These are phyloP conservation scores for Pluvianellus socialis DNA, from an alignment of 2,113 vertebrate species.

Conservation along the genomic window DNA sequence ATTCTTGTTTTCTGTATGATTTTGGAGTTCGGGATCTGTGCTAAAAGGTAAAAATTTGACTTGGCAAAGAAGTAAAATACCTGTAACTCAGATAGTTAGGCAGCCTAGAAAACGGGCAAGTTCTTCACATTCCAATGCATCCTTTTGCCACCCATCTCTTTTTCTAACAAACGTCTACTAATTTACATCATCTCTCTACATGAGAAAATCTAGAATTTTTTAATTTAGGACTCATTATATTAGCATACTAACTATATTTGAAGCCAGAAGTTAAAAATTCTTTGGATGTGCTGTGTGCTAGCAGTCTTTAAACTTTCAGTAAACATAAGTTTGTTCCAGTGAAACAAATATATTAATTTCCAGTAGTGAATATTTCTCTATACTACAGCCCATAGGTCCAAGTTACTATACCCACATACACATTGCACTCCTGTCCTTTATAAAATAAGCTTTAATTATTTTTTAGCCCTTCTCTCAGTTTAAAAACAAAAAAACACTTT, in stretches of 20 bases:
- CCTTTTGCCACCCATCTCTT: neutral
- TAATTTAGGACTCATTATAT: neutral
- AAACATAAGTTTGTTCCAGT: neutral
- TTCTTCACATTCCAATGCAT: neutral
- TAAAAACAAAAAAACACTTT: neutral
- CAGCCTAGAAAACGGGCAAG: neutral
- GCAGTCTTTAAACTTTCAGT: neutral
- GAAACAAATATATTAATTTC: constrained; percentile 42
- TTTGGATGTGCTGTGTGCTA: constrained; percentile 10
- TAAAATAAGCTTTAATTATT: neutral
- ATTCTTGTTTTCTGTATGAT: neutral
- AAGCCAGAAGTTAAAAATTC: neutral
- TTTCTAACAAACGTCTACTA: neutral
- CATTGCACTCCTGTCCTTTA: neutral
- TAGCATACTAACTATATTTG: constrained; percentile 14
- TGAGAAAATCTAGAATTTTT: neutral
- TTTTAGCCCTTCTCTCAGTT: neutral
- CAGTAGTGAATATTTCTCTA: neutral
- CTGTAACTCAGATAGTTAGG: neutral
- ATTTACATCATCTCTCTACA: neutral
- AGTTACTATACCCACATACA: neutral
- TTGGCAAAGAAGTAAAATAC: constrained; percentile 21
- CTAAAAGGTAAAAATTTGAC: neutral
- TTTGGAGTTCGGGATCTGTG: neutral
- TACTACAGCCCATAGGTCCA: neutral